A percentile compares a stretch with the other conserved stretches of the same genome.
phyloP scores from a whole-genome alignment of 2,888 invertebrate genomes.

The Dastarcus helophoroides region DNA sequence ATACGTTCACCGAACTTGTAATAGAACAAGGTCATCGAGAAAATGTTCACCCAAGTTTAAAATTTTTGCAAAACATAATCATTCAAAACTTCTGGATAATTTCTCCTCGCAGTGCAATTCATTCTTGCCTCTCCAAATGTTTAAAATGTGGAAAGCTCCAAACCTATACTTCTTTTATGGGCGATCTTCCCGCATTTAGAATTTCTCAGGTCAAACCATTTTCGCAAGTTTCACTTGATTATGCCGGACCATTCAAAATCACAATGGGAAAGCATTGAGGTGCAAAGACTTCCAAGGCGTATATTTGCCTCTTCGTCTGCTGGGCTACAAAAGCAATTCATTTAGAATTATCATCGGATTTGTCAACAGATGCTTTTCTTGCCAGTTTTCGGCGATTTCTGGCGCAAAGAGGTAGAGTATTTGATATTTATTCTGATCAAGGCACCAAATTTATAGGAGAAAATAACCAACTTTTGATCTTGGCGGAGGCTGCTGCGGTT shows the following conservation, averaged over 20 bases:
- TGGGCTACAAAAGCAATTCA: background rate
- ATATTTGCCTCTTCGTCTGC: background rate
- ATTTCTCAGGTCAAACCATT: no score
- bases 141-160: no score
- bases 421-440: slow-evolving; percentile 2
- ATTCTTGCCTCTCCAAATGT: no score
- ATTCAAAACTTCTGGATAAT: slow-evolving; percentile 1
- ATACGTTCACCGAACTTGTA: slow-evolving; percentile 5
- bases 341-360: no score
- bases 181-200: background rate
- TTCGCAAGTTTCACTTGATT: no score
- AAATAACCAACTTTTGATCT: background rate
- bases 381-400: background rate
- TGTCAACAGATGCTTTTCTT: no score
- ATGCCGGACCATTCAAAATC: background rate
- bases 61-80: background rate
- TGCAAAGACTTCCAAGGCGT: background rate
- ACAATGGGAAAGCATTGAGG: slow-evolving; percentile 1
- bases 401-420: background rate
- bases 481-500: slow-evolving; percentile 2
- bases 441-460: background rate
- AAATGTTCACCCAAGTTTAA: slow-evolving; percentile 2
- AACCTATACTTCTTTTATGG: no score
- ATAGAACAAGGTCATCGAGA: slow-evolving; percentile 4
- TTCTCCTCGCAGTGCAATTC: background rate